Conservation (phyloP, 2,888 invertebrate genomes). For the Pseudococcus jackbeardsleyi region DNA sequence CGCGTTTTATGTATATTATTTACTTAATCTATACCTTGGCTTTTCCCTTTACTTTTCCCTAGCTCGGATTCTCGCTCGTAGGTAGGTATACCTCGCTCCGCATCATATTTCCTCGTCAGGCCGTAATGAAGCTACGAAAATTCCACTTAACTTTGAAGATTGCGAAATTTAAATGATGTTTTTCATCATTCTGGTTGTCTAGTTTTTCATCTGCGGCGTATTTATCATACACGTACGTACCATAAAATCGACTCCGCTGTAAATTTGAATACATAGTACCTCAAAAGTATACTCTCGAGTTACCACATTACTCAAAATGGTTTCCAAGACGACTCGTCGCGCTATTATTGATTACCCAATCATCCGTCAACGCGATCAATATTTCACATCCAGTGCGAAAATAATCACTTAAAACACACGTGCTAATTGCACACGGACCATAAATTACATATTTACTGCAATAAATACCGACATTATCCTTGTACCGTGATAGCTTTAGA, state of each 20-base stretch:
- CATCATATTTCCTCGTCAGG: neutral
- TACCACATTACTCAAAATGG: no score
- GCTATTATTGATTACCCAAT: neutral
- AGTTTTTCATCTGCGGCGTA: neutral
- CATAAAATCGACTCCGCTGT: neutral
- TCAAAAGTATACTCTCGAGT: neutral
- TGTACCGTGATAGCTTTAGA: neutral
- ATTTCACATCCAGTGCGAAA: neutral
- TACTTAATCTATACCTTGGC: slow-evolving; percentile 12
- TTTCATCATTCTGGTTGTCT: slow-evolving; percentile 27
- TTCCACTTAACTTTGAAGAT: slow-evolving; percentile 23
- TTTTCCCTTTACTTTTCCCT: neutral
- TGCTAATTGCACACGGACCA: neutral
- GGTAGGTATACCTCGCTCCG: neutral
- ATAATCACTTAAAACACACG: neutral
- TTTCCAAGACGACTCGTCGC: neutral
- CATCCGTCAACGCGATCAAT: neutral
- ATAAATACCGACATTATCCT: neutral
- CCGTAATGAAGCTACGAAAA: neutral
- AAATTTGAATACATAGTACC: slow-evolving; percentile 10
- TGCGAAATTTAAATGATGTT: slow-evolving; percentile 28
- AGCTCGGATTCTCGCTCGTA: neutral
- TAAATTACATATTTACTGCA: neutral
- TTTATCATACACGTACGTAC: neutral
- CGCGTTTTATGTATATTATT: slow-evolving; percentile 39